phyloP scores from a whole-genome alignment of 2,113 vertebrate species.

The Triplophysa dalaica region DNA sequence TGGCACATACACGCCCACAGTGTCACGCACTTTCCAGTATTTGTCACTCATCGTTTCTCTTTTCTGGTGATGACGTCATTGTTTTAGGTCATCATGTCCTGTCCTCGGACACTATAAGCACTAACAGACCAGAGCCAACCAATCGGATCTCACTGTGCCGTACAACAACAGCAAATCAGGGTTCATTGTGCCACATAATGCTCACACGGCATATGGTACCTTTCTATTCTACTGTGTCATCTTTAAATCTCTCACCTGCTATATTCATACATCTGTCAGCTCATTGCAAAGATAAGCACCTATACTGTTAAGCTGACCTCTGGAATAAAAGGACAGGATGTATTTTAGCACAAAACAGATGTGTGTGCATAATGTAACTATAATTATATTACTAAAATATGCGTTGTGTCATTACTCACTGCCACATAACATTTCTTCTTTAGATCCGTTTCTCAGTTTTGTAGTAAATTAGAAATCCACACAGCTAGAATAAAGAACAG shows the following conservation, averaged over 20 bases:
- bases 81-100: slow-evolving; percentile 60
- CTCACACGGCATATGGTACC: slow-evolving; percentile 50
- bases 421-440: neutral
- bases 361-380: neutral
- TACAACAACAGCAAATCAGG: slow-evolving; percentile 34
- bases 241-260: slow-evolving; percentile 7
- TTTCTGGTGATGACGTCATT: slow-evolving; percentile 52
- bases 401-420: too few relatives aligned
- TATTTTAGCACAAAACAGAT: neutral
- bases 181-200: slow-evolving; percentile 42
- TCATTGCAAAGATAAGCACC: neutral
- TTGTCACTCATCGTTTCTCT: slow-evolving; percentile 47
- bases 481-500: neutral
- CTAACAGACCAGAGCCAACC: slow-evolving; percentile 49
- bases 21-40: slow-evolving; percentile 16
- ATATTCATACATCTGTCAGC: neutral
- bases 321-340: neutral
- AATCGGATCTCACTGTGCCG: neutral
- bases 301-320: neutral
- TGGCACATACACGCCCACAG: slow-evolving; percentile 7
- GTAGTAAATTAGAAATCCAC: neutral
- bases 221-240: slow-evolving; percentile 45
- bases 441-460: neutral
- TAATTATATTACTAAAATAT: too few relatives aligned
- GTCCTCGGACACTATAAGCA: slow-evolving; percentile 49